phyloP scores from a whole-genome alignment of 1,140 invertebrate genomes.

The Cydia splendana region DNA sequence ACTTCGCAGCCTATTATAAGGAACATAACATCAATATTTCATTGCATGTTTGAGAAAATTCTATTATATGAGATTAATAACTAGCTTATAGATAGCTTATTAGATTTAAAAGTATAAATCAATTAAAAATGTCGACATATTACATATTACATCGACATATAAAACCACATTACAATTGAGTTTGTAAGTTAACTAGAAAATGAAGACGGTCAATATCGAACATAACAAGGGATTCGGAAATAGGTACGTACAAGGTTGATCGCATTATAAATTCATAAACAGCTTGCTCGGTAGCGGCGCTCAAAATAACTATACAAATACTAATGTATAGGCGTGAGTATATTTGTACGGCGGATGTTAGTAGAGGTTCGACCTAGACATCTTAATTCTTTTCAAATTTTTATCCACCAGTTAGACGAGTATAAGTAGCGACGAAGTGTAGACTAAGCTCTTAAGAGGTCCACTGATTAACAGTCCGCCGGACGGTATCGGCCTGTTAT shows the following conservation, averaged over 20 bases:
- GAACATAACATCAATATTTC: too few relatives aligned
- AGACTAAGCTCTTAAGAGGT: too few relatives aligned
- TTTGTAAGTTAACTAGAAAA: not conserved
- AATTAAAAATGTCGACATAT: too few relatives aligned
- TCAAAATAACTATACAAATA: slow-evolving; percentile 20
- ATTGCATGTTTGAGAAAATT: too few relatives aligned
- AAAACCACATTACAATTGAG: too few relatives aligned
- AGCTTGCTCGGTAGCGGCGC: not conserved
- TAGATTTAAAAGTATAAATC: too few relatives aligned
- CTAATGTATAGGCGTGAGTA: slow-evolving; percentile 4
- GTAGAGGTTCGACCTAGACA: not conserved
- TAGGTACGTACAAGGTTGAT: slow-evolving; percentile 15
- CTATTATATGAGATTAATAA: too few relatives aligned
- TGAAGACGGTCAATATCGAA: slow-evolving; percentile 3
- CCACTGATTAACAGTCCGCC: too few relatives aligned
- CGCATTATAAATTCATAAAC: slow-evolving; percentile 26
- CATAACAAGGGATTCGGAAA: slow-evolving; percentile 12
- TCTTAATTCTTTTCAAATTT: not conserved
- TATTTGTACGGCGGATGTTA: not conserved
- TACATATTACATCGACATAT: not conserved
- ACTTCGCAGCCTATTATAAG: too few relatives aligned
- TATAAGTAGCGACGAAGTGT: too few relatives aligned
- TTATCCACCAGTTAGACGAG: not conserved
- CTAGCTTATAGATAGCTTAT: too few relatives aligned
- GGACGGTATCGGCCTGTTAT: too few relatives aligned